Percentiles rank a stretch among this genome's conserved stretches.
Evolutionary conservation across 2,888 invertebrate species (phyloP).

Genomic region (Syrista parreyssii): DNA sequence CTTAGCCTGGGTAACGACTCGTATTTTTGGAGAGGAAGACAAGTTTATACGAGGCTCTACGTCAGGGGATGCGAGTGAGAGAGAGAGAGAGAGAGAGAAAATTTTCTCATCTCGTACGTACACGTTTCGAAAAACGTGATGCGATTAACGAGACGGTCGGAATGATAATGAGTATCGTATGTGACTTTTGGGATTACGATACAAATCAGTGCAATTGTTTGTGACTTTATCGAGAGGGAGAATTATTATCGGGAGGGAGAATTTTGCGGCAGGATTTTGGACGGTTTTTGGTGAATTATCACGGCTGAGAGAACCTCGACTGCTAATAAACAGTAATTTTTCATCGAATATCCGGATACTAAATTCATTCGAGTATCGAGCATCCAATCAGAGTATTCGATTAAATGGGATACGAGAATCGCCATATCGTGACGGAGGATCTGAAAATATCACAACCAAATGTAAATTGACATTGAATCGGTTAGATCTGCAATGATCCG

Average conservation of each 20-base stretch:
- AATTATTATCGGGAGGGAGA: too few species aligned
- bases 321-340: background rate
- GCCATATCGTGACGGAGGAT: background rate
- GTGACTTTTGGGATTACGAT: background rate
- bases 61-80: background rate
- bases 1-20: too few species aligned
- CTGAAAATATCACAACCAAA: background rate
- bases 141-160: background rate
- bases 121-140: background rate
- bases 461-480: background rate
- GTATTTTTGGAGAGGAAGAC: background rate
- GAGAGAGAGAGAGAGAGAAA: background rate
- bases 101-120: background rate
- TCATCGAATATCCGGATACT: background rate
- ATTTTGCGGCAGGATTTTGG: background rate
- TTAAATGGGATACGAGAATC: background rate
- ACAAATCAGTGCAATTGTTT: background rate
- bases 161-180: background rate
- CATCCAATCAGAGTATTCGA: background rate
- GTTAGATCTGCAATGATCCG: background rate
- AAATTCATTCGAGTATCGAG: background rate
- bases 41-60: background rate
- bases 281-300: background rate
- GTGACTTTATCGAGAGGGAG: background rate
- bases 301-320: background rate